Evolutionary conservation across 1,140 invertebrate species (phyloP).

Genomic region (Ips typographus): DNA sequence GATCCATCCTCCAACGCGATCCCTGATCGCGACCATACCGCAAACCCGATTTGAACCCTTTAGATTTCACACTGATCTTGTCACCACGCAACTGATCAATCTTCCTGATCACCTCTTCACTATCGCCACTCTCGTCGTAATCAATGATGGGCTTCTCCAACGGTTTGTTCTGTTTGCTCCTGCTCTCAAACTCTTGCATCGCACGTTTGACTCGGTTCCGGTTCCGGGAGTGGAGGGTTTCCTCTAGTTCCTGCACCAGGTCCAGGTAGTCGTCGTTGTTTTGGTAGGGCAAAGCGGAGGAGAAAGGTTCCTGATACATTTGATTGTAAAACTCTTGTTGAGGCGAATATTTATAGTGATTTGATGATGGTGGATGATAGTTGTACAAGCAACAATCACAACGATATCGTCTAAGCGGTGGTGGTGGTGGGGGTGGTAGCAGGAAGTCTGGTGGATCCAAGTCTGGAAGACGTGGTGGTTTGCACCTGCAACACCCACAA

Average conservation of each 20-base stretch:
- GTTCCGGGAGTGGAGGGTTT: conserved; percentile 42
- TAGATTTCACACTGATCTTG: conserved; percentile 17
- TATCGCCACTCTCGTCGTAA: conserved; percentile 42
- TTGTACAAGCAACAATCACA: neutral
- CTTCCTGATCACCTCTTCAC: conserved; percentile 37
- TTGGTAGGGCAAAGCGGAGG: conserved; percentile 45
- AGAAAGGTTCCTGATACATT: conserved; percentile 1
- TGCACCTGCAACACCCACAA: too few species aligned
- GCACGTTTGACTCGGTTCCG: conserved; percentile 45
- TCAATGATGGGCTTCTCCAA: conserved; percentile 47
- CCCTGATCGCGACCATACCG: conserved; percentile 14
- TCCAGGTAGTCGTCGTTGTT: conserved; percentile 48
- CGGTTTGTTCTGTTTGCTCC: conserved; percentile 46
- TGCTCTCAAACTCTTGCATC: conserved; percentile 47
- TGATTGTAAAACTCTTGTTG: conserved; percentile 15
- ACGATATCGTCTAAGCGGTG: conserved; percentile 4
- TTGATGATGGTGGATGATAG: too few species aligned
- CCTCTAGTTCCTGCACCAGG: conserved; percentile 47
- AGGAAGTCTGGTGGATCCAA: conserved; percentile 11
- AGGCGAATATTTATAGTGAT: neutral
- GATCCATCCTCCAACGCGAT: conserved; percentile 45
- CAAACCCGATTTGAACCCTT: neutral
- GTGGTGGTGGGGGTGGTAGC: conserved; percentile 17
- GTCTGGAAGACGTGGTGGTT: neutral
- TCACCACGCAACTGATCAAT: conserved; percentile 30